These are phyloP conservation scores for Idaea straminata DNA, from an alignment of 2,888 invertebrate genomes.

Conservation along the genomic window DNA sequence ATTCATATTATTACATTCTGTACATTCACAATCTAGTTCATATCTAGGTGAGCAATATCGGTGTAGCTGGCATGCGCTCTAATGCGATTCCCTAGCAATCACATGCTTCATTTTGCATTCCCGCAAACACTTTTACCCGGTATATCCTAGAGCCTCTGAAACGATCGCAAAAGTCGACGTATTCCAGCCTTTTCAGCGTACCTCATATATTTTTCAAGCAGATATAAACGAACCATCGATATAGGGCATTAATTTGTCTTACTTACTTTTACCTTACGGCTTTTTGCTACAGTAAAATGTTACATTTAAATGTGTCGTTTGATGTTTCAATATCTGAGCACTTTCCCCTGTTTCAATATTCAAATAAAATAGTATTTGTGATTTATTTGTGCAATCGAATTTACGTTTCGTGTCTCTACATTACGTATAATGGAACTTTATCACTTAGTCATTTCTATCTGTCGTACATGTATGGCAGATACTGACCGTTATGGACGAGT, in stretches of 20 bases:
- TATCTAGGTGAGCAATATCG: conserved; percentile 38
- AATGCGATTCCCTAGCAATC: conserved; percentile 71
- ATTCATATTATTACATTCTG: conserved; percentile 24
- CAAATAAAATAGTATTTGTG: neutral
- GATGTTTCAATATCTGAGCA: conserved; percentile 1
- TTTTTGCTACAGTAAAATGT: conserved; percentile 2
- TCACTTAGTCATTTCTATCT: neutral
- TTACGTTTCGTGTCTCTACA: neutral
- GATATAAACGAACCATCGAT: conserved; percentile 22
- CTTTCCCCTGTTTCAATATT: neutral
- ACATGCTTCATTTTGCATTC: conserved; percentile 76
- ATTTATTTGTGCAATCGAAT: neutral
- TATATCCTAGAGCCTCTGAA: conserved; percentile 40
- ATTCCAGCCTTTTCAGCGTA: conserved; percentile 24
- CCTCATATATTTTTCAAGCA: conserved; percentile 26
- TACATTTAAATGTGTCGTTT: conserved; percentile 11
- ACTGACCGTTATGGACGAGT: conserved; percentile 90
- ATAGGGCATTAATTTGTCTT: conserved; percentile 22
- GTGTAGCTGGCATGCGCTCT: conserved; percentile 43
- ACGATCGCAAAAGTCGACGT: conserved; percentile 26
- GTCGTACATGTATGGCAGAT: too few species aligned
- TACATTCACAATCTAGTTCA: conserved; percentile 20
- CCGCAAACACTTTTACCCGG: conserved; percentile 62
- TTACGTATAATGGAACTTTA: neutral
- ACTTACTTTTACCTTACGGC: conserved; percentile 27